Evolutionary conservation across 92 coral and sea anemone genomes (phyloP).

Genomic region (Epizoanthus scotinus): DNA sequence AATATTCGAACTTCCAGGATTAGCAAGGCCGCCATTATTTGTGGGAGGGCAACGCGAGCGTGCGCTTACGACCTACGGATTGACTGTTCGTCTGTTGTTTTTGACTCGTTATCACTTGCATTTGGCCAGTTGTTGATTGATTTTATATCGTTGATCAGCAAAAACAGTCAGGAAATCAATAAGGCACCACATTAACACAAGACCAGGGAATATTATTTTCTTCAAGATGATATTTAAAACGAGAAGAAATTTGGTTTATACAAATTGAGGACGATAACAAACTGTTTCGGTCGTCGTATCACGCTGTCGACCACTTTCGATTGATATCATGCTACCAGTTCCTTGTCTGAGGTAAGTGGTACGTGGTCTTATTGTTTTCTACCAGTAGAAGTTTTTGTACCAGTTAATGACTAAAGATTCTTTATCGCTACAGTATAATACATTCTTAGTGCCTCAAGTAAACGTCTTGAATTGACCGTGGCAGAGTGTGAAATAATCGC

Average conservation of each 20-base stretch:
- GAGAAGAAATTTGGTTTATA: neutral
- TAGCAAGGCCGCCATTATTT: neutral
- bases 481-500: conserved; percentile 8
- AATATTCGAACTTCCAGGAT: neutral
- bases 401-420: neutral
- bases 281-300: neutral
- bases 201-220: neutral
- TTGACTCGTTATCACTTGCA: neutral
- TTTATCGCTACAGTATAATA: neutral
- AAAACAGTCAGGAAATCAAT: conserved; percentile 30
- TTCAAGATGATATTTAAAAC: neutral
- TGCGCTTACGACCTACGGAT: neutral
- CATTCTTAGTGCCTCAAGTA: neutral
- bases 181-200: neutral
- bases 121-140: conserved; percentile 26
- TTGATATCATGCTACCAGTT: neutral
- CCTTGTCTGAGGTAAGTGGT: conserved; percentile 14
- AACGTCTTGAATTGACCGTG: neutral
- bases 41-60: too few species aligned
- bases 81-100: too few species aligned
- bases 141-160: conserved; percentile 28
- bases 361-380: conserved; percentile 19
- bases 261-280: neutral
- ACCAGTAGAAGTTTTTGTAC: neutral
- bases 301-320: conserved; percentile 24